Conservation (phyloP, 2,797 vertebrate species). For the Protonibea diacanthus region DNA sequence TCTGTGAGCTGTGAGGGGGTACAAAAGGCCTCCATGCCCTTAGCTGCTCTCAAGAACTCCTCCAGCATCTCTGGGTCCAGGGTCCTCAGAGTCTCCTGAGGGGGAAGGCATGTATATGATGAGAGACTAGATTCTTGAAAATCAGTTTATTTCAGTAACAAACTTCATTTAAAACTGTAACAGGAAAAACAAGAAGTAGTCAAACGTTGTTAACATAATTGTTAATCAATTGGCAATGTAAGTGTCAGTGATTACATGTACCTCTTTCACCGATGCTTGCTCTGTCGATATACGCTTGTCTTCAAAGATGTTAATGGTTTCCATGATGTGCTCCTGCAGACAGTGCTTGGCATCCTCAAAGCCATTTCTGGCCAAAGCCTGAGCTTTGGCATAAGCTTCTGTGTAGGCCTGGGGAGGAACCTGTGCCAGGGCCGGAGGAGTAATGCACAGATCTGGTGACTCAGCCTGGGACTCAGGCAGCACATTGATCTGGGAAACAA, state of each 20-base stretch:
- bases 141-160: neutral
- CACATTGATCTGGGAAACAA: constrained; percentile 48
- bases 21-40: constrained; percentile 90
- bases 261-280: constrained; percentile 87
- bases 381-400: constrained; percentile 82
- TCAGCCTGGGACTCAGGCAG: constrained; percentile 59
- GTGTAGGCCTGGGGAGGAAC: constrained; percentile 81
- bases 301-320: constrained; percentile 85
- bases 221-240: too few species aligned
- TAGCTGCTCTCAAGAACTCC: constrained; percentile 91
- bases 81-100: constrained; percentile 87
- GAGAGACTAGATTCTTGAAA: neutral
- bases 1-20: constrained; percentile 81
- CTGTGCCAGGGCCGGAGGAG: constrained; percentile 74
- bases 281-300: constrained; percentile 80
- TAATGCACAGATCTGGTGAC: constrained; percentile 68
- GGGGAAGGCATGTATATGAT: neutral
- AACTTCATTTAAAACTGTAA: neutral
- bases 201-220: neutral
- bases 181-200: neutral
- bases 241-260: constrained; percentile 62
- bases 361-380: constrained; percentile 83
- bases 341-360: constrained; percentile 91
- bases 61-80: constrained; percentile 88
- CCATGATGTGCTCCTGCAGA: constrained; percentile 88